A percentile compares a stretch with the other conserved stretches of the same genome.
Conservation (phyloP, 2,113 vertebrate species). For the Notothenia coriiceps region DNA sequence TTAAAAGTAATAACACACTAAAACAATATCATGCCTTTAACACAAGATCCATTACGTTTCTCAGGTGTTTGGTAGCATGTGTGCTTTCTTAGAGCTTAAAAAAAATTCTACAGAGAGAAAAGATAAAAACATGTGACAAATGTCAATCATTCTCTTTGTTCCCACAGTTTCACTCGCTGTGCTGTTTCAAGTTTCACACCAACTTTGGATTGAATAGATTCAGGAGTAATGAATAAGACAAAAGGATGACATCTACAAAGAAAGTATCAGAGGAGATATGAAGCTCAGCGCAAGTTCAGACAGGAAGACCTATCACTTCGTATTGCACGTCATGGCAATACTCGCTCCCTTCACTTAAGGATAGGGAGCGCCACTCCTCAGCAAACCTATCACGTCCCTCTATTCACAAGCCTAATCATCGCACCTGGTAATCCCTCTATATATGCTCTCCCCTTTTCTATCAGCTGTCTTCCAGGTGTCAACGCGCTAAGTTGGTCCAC, state of each 20-base stretch:
- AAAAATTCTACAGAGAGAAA: slow-evolving; percentile 10
- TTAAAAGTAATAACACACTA: background rate
- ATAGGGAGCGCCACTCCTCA: no score
- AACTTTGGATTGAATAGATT: slow-evolving; percentile 26
- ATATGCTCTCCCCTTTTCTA: no score
- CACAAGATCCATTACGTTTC: slow-evolving; percentile 43
- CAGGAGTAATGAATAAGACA: background rate
- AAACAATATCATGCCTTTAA: slow-evolving; percentile 11
- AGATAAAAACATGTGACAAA: slow-evolving; percentile 19
- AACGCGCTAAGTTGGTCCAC: no score
- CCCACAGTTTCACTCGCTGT: background rate
- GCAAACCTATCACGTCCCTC: no score
- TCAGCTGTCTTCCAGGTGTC: no score
- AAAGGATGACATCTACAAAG: slow-evolving; percentile 19
- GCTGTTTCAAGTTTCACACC: slow-evolving; percentile 17
- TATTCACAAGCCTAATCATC: no score
- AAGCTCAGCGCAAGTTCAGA: no score
- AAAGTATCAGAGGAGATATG: background rate
- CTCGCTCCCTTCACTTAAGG: no score
- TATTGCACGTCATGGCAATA: no score
- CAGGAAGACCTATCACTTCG: no score
- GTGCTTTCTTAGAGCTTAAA: background rate
- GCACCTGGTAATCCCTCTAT: no score
- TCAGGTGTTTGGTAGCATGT: slow-evolving; percentile 17
- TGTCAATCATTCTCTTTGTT: slow-evolving; percentile 62